Conservation (phyloP, 2,113 vertebrate genomes). For the Cranoglanis bouderius region DNA sequence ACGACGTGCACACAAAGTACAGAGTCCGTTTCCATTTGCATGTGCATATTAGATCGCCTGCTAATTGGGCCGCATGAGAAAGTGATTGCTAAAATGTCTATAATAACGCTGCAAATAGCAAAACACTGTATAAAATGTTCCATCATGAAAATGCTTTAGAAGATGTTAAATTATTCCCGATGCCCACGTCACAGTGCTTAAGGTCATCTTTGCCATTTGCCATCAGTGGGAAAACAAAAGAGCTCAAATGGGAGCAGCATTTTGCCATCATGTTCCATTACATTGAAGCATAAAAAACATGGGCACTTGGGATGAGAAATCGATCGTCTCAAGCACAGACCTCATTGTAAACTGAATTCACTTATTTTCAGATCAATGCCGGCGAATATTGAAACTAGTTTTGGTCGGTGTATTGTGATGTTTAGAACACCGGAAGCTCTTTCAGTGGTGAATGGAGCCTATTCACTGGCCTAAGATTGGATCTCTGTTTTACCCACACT, state of each 20-base stretch:
- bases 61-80: neutral
- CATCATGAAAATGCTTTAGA: neutral
- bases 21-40: neutral
- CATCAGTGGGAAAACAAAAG: neutral
- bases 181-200: neutral
- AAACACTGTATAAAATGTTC: neutral
- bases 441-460: conserved; percentile 18
- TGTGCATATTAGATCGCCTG: neutral
- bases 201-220: neutral
- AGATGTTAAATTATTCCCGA: neutral
- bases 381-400: conserved; percentile 51
- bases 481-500: conserved; percentile 10
- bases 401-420: conserved; percentile 48
- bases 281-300: conserved; percentile 43
- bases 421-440: conserved; percentile 41
- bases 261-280: conserved; percentile 39
- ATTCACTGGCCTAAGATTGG: neutral
- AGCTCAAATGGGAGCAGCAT: neutral
- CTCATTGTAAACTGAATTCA: conserved; percentile 38
- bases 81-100: neutral
- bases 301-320: conserved; percentile 36
- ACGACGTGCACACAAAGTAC: neutral
- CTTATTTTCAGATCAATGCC: conserved; percentile 54
- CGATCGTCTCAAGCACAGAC: conserved; percentile 37
- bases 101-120: neutral